A percentile compares a stretch with the other conserved stretches of the same genome.
phyloP scores from a whole-genome alignment of 2,797 vertebrate genomes.

The Aphelocoma californica region DNA sequence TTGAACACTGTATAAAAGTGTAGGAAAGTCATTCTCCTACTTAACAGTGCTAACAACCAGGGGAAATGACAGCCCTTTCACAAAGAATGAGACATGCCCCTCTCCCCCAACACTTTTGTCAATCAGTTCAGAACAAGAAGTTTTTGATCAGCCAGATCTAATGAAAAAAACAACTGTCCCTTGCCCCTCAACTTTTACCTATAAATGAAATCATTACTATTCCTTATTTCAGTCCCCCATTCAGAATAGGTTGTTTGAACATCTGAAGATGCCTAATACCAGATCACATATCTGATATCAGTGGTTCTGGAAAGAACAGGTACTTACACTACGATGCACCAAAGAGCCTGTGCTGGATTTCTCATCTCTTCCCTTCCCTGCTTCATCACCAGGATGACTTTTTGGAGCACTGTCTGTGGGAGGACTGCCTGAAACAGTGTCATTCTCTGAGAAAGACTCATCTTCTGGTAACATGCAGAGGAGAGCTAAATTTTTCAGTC shows the following conservation, averaged over 20 bases:
- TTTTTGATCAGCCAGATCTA: not conserved
- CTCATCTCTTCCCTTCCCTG: not conserved
- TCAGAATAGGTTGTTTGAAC: not conserved
- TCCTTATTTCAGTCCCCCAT: not conserved
- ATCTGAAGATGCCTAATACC: not conserved
- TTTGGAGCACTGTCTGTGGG: not conserved
- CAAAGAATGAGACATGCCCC: not conserved
- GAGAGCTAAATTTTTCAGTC: constrained; percentile 85
- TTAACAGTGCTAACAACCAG: not conserved
- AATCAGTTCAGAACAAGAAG: not conserved
- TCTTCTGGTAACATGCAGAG: constrained; percentile 86
- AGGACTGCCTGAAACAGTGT: constrained; percentile 62
- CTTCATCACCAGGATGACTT: not conserved
- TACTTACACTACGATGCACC: constrained; percentile 42
- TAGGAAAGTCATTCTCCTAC: not conserved
- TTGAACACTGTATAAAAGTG: not conserved
- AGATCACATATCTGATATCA: not conserved
- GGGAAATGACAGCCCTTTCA: not conserved
- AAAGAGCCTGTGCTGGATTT: not conserved
- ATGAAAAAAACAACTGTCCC: not conserved
- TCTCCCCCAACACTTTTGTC: not conserved
- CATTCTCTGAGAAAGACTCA: constrained; percentile 78
- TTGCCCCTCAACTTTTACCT: not conserved
- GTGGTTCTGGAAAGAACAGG: not conserved
- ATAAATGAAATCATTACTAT: not conserved